Evolutionary conservation across 2,113 vertebrate genomes (phyloP).

Genomic region (Calyptomena viridis): DNA sequence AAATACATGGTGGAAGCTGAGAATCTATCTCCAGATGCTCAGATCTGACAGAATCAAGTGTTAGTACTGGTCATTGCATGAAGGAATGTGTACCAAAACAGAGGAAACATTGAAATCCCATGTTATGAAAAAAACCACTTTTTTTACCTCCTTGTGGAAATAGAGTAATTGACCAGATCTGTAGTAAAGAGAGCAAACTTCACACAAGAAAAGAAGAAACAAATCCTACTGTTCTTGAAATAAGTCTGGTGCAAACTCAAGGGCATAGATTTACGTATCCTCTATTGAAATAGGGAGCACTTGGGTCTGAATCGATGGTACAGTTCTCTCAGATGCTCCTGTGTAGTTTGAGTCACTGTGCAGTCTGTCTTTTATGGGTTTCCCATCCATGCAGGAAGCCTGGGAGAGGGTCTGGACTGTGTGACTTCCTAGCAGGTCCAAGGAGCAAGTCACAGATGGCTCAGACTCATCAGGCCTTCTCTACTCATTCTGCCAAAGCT

Average conservation of each 20-base stretch:
- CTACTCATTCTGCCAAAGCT: not conserved
- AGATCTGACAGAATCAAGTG: not conserved
- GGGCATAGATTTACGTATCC: not conserved
- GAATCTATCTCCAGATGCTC: not conserved
- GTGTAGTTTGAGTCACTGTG: not conserved
- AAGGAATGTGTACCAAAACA: not conserved
- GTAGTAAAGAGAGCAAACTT: not conserved
- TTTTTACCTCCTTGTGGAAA: not conserved
- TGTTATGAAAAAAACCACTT: not conserved
- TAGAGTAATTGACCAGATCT: not conserved
- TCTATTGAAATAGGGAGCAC: not conserved
- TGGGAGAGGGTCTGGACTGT: not conserved
- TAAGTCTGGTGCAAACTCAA: not conserved
- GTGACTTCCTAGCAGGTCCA: not conserved
- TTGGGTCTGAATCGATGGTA: not conserved
- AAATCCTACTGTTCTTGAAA: not conserved
- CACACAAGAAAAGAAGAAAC: not conserved
- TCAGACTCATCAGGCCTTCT: not conserved
- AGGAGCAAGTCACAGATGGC: not conserved
- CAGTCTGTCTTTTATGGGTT: not conserved
- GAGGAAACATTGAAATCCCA: not conserved
- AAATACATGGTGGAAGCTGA: not conserved
- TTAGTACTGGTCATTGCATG: not conserved
- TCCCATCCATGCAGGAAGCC: not conserved
- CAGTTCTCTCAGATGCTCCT: not conserved